Conservation (phyloP, 2,113 vertebrate genomes). For the Dromiciops gliroides region DNA sequence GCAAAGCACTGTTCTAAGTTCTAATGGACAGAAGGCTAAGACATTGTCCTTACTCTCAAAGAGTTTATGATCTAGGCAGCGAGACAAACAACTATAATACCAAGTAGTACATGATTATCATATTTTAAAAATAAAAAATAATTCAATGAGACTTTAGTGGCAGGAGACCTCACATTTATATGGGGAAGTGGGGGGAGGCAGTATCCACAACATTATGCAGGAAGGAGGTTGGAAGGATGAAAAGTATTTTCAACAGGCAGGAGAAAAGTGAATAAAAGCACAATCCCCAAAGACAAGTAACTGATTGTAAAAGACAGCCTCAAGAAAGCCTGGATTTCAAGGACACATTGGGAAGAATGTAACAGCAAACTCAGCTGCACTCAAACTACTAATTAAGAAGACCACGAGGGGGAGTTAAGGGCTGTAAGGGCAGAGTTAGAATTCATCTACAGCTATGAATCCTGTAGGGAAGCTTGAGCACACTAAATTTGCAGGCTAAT, state of each 20-base stretch:
- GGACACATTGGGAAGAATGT: neutral
- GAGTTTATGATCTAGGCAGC: neutral
- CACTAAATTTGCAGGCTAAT: conserved; percentile 10
- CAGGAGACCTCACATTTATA: neutral
- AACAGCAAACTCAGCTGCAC: neutral
- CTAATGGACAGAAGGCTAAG: neutral
- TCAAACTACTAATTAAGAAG: conserved; percentile 52
- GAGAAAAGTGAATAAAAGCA: neutral
- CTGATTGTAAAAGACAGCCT: neutral
- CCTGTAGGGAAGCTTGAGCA: conserved; percentile 16
- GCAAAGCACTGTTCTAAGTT: neutral
- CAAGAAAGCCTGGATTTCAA: neutral
- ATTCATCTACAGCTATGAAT: neutral
- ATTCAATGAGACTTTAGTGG: neutral
- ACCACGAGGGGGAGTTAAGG: neutral
- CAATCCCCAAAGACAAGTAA: neutral
- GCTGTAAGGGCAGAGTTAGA: neutral
- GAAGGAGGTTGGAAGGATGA: neutral
- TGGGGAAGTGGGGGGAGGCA: neutral
- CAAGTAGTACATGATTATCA: neutral
- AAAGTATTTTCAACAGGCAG: neutral
- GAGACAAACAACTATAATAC: neutral
- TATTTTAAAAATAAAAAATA: neutral
- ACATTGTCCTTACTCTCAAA: neutral
- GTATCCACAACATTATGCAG: neutral